Conservation (phyloP, 2,113 vertebrate genomes). For the Hepsetus odoe region DNA sequence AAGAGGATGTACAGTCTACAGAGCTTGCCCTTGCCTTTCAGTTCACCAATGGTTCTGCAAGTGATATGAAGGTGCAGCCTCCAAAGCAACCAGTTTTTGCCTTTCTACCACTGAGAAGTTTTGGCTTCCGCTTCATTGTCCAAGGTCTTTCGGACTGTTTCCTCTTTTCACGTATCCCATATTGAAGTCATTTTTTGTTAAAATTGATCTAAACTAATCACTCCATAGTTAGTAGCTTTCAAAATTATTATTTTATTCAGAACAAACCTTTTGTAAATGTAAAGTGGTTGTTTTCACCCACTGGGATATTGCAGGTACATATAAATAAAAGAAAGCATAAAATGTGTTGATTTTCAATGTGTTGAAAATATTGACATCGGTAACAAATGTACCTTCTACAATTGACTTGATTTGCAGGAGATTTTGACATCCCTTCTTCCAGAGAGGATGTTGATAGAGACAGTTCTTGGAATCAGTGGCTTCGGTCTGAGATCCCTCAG, state of each 20-base stretch:
- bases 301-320: no score
- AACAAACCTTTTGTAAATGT: no score
- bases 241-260: no score
- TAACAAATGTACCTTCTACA: not conserved
- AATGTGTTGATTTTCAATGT: no score
- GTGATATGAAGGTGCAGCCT: slow-evolving; percentile 56
- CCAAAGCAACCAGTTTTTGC: slow-evolving; percentile 80
- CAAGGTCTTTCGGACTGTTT: slow-evolving; percentile 66
- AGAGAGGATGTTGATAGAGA: slow-evolving; percentile 81
- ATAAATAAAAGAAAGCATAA: no score
- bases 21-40: slow-evolving; percentile 79
- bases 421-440: slow-evolving; percentile 82
- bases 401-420: no score
- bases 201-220: not conserved
- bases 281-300: no score
- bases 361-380: no score
- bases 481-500: slow-evolving; percentile 78
- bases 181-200: not conserved
- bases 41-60: slow-evolving; percentile 47
- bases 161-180: not conserved
- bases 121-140: slow-evolving; percentile 80
- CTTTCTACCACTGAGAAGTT: slow-evolving; percentile 79
- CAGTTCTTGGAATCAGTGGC: slow-evolving; percentile 82
- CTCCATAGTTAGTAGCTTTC: no score
- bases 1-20: slow-evolving; percentile 74